Evolutionary conservation across 92 coral and sea anemone species (phyloP).

Genomic region (Epizoanthus rinbou): DNA sequence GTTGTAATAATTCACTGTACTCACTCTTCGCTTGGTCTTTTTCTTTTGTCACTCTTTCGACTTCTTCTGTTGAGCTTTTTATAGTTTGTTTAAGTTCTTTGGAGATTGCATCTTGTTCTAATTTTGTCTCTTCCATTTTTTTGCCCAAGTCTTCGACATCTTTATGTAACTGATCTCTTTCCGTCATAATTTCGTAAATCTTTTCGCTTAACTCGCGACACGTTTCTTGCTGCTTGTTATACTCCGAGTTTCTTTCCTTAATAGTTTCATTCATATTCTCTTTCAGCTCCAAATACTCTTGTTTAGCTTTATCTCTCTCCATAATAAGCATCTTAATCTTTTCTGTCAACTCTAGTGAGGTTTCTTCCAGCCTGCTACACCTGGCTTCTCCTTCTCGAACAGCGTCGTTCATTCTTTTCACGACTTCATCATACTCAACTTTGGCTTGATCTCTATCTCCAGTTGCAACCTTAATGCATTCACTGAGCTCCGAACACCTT

Average conservation of each 20-base stretch:
- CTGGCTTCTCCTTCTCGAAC: too few species aligned
- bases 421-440: too few species aligned
- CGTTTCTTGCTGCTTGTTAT: too few species aligned
- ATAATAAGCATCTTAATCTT: not conserved
- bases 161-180: not conserved
- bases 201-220: not conserved
- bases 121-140: not conserved
- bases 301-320: slow-evolving; percentile 3
- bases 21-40: slow-evolving; percentile 1
- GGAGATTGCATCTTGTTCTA: not conserved
- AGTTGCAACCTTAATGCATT: not conserved
- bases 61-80: not conserved
- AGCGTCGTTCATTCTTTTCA: too few species aligned
- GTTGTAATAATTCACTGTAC: slow-evolving; percentile 1
- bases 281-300: too few species aligned
- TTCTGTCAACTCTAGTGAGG: not conserved
- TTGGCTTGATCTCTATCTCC: not conserved
- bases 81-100: not conserved
- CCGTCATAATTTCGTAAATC: not conserved
- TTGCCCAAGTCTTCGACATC: not conserved
- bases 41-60: not conserved
- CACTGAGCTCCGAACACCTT: not conserved
- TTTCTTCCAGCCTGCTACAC: too few species aligned
- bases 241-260: too few species aligned
- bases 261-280: too few species aligned